Percentiles rank a stretch among this genome's conserved stretches.
phyloP scores from a whole-genome alignment of 2,113 vertebrate species.

The Heptranchias perlo region DNA sequence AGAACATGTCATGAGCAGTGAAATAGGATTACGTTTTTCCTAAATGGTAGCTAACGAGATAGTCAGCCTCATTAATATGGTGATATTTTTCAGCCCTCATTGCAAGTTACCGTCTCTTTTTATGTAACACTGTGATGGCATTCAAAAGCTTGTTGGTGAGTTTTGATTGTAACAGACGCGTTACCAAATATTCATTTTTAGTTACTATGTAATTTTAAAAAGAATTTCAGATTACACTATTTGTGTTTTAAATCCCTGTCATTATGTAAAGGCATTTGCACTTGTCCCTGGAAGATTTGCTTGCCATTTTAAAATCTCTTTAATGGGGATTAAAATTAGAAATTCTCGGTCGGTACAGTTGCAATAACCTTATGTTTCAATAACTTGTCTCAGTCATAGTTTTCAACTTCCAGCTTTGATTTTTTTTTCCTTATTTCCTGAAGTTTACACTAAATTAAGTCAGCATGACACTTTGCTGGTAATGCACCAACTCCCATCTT shows the following conservation, averaged over 20 bases:
- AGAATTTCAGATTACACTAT: neutral
- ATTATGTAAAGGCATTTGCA: neutral
- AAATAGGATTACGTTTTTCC: neutral
- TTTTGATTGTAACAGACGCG: neutral
- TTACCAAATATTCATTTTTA: neutral
- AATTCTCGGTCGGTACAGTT: neutral
- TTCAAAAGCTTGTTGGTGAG: neutral
- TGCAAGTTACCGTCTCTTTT: neutral
- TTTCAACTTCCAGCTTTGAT: slow-evolving; percentile 1
- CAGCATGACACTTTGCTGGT: neutral
- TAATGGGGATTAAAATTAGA: neutral
- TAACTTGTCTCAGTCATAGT: neutral
- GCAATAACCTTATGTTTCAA: neutral
- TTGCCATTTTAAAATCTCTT: neutral
- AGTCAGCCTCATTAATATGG: neutral
- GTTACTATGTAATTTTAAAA: neutral
- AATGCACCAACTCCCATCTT: neutral
- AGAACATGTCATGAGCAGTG: neutral
- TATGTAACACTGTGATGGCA: neutral
- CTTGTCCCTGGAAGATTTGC: too few species aligned
- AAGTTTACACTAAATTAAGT: neutral
- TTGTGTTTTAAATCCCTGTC: neutral
- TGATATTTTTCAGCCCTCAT: neutral
- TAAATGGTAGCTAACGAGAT: neutral
- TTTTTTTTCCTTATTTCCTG: neutral